Evolutionary conservation across 2,888 invertebrate genomes (phyloP), one percentile per base, ranked within the genome.

Genomic region (Drosophila anomelani): DNA sequence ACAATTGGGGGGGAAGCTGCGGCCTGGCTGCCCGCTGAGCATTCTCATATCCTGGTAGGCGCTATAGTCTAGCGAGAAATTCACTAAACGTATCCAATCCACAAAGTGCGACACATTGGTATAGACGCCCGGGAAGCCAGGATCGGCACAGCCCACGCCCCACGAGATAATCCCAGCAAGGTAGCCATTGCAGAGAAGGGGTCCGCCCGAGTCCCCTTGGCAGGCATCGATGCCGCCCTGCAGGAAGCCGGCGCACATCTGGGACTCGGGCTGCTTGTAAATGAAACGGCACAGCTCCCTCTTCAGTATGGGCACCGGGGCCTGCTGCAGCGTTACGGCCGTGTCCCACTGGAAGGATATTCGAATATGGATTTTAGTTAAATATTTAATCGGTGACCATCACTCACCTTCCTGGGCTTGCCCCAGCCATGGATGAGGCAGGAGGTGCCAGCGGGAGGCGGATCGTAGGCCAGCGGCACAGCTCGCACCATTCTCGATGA

Each of bases 121-220:
- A 90, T 97, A 97, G n/a, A 97, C 94, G 0, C 96, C 97, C 0
- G 97, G 96, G 72, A 94, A 94, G 23, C 94, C 94, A 17, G 95
- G 94, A 61, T 94, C 94, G 0, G 96, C 96, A 89, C 97, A 97
- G 8, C 95, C 94, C 20, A 95, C 94, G n/a, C 97, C 97, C 96
- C 96, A 97, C 0, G 97, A 97, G 0, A 97, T 96, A 53, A 97
- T 93, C 0, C 97, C 97, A 8, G 96, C 93, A 88, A 96, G 93
- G 86, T 95, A 95, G 81, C 94, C 94, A 2, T 70, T 23, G 56
- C 88, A 85, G 91, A 96, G 94, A 32, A 97, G 92, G 0, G 97
- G 97, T 1, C 97, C 97, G 7, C 97, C 97, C 8, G 95, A 96
- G 91, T 97, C 97, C 13, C 96, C 96, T 94, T 95, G 95, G 85